Conservation (phyloP, 2,797 vertebrate species). For the Lepus townsendii region DNA sequence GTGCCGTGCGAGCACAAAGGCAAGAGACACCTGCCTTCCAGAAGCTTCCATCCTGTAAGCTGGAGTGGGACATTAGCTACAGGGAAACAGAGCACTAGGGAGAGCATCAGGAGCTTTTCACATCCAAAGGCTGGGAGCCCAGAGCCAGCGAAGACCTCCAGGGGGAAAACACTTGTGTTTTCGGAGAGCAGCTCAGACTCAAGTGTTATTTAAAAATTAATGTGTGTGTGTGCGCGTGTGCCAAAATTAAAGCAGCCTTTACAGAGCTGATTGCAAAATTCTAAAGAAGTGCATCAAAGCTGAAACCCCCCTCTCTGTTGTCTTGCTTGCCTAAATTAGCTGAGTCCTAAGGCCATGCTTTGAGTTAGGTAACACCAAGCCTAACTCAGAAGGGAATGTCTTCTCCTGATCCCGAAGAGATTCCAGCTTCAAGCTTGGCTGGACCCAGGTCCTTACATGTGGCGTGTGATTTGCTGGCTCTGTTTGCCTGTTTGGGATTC, state of each 20-base stretch:
- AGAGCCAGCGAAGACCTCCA: not conserved
- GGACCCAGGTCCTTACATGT: not conserved
- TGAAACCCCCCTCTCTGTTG: not conserved
- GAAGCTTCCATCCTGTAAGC: not conserved
- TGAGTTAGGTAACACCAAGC: not conserved
- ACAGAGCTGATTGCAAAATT: constrained; percentile 14
- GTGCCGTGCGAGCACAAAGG: not conserved
- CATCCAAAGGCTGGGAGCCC: not conserved
- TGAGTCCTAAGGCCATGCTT: not conserved
- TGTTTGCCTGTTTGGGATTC: not conserved
- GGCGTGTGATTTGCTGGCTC: not conserved
- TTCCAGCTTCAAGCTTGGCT: not conserved
- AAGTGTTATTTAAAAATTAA: not conserved
- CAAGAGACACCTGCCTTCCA: not conserved
- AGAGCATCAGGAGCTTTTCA: not conserved
- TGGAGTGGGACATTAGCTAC: not conserved
- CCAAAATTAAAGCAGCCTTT: not conserved
- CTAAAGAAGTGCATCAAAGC: not conserved
- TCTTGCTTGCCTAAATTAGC: not conserved
- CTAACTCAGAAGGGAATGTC: not conserved
- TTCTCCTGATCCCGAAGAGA: not conserved
- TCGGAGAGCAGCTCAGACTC: not conserved
- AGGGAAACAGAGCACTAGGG: not conserved
- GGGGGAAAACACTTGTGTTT: not conserved
- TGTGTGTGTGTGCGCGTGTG: not conserved